These are phyloP conservation scores for Halotydeus destructor DNA, from an alignment of 1,140 invertebrate genomes.

Conservation along the genomic window DNA sequence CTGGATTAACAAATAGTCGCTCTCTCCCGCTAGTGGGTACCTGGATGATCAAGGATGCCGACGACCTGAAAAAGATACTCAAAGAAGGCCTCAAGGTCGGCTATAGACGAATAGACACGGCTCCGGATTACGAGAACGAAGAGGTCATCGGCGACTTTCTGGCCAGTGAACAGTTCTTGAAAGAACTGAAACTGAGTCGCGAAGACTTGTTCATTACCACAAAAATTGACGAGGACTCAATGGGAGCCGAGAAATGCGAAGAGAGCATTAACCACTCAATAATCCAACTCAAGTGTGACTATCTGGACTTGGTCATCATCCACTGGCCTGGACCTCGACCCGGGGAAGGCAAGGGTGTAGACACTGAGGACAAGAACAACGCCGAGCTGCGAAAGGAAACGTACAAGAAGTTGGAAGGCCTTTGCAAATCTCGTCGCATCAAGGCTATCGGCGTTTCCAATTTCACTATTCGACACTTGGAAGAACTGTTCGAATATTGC, in stretches of 20 bases:
- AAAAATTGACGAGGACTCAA: conserved; percentile 38
- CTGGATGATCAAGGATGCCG: too few relatives aligned
- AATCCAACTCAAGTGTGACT: conserved; percentile 24
- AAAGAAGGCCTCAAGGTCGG: conserved; percentile 37
- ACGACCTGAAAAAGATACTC: conserved; percentile 30
- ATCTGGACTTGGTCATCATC: conserved; percentile 22
- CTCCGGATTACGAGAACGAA: conserved; percentile 59
- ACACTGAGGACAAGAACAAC: too few relatives aligned
- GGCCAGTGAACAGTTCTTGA: conserved; percentile 24
- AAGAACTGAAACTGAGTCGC: conserved; percentile 33
- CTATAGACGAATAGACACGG: conserved; percentile 60
- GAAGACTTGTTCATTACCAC: conserved; percentile 55
- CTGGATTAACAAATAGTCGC: too few relatives aligned
- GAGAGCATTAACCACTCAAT: conserved; percentile 38
- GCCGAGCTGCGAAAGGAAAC: conserved; percentile 32
- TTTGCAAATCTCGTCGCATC: conserved; percentile 34
- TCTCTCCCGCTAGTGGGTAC: too few relatives aligned
- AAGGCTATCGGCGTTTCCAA: conserved; percentile 63
- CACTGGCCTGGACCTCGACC: too few relatives aligned
- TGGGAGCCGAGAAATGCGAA: conserved; percentile 34
- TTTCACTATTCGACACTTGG: conserved; percentile 47
- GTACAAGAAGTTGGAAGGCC: conserved; percentile 41
- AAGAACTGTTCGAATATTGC: conserved; percentile 37
- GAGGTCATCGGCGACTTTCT: conserved; percentile 46
- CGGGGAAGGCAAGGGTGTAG: too few relatives aligned